Base-by-base conservation (phyloP, 2,113 vertebrate genomes). In the Onychostruthus taczanowskii region DNA sequence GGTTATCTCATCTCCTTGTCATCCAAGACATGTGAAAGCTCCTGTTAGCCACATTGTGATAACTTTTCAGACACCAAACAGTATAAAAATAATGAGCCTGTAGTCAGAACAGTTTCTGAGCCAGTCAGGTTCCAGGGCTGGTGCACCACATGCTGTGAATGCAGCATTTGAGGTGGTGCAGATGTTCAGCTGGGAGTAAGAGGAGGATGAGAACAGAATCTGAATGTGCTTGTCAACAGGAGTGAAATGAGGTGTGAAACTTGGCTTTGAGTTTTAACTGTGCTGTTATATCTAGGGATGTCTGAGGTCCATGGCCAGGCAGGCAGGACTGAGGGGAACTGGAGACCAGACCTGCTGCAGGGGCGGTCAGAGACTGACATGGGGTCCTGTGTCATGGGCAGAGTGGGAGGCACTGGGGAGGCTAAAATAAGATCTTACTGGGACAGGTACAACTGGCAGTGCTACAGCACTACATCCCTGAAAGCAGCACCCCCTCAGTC, bases 331-430 rank as follows among this genome's bases (percentile, higher is more conserved):
- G 50, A 16, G 20, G 11, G 21, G 16, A 69, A 2, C 33, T 73
- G 63, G 39, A 66, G 27, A 31, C 19, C 5, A 10, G 33, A 23
- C 15, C 27, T 41, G 37, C 52, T 89, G 28, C 26, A 76, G 49
- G 21, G 33, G 10, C 13, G 7, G 0, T 22, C 0, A 10, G 31
- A 30, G 18, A 3, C 35, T 70, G 37, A 39, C 15, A 5, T 3
- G 19, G 33, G 6, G 10, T 49, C 12, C 24, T 87, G 63, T 35
- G 33, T n/a, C 52, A 24, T 2, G 5, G 37, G 15, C 39, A 85
- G 61, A 13, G 27, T 31, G 26, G 16, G 11, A 6, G 59, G 22
- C 0, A 2, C 33, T 2, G 3, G 6, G 6, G 21, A 14, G 11
- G 23, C 22, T 91, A 56, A 68, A 86, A 72, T 37, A 47, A 35